These are phyloP conservation scores for Syngnathus floridae DNA, from an alignment of 2,113 vertebrate genomes.

Conservation along the genomic window DNA sequence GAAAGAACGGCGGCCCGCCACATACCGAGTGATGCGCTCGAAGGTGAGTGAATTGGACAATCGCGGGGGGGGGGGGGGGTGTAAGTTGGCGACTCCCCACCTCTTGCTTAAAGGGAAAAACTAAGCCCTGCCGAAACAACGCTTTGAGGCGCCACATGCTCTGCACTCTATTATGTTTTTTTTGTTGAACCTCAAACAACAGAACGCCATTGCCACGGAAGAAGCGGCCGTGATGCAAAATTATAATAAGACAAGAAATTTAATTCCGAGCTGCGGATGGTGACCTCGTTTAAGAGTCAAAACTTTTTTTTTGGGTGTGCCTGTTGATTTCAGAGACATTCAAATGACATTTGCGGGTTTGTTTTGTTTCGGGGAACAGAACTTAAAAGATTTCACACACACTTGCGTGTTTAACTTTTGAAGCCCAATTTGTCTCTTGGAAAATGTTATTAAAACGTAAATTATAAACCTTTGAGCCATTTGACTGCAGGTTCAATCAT, in stretches of 20 bases:
- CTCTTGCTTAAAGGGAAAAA: background rate
- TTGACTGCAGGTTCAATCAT: background rate
- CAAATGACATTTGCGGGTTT: too few species aligned
- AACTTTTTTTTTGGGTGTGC: too few species aligned
- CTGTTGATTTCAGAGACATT: too few species aligned
- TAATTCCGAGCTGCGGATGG: too few species aligned
- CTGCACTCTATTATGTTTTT: background rate
- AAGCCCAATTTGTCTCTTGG: background rate
- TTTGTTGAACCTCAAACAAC: background rate
- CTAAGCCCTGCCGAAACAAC: background rate
- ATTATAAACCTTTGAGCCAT: background rate
- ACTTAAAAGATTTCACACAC: too few species aligned
- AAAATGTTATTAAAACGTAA: background rate
- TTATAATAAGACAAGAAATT: background rate
- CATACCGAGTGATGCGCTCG: too few species aligned
- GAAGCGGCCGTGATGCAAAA: background rate
- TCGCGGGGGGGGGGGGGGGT: too few species aligned
- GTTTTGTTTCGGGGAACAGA: too few species aligned
- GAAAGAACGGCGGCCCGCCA: background rate
- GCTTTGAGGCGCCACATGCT: background rate
- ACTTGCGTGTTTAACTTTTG: background rate
- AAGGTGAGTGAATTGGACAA: too few species aligned
- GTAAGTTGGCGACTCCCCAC: background rate
- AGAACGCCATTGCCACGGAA: background rate
- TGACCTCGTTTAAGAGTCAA: too few species aligned